phyloP scores from a whole-genome alignment of 2,888 invertebrate genomes.

The Acanthosepion lycidas region DNA sequence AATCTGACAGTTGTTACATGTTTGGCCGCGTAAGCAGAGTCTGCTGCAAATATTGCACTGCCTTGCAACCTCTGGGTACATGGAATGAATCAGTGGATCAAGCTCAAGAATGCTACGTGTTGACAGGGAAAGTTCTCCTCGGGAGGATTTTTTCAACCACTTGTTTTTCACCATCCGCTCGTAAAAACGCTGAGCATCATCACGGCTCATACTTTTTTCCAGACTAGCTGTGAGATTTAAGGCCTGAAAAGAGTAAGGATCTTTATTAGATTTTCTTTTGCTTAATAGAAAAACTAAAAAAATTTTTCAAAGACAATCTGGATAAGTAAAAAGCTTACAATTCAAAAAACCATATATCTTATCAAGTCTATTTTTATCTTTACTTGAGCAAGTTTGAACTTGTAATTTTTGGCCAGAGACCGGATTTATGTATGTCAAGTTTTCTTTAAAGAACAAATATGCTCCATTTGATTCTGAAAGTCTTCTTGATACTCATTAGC shows the following conservation, averaged over 20 bases:
- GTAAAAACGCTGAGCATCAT: constrained; percentile 39
- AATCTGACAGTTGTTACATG: background rate
- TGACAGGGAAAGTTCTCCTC: background rate
- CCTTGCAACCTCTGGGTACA: constrained; percentile 25
- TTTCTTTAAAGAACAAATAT: no score
- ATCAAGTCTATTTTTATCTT: no score
- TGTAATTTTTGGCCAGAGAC: no score
- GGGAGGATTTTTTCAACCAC: background rate
- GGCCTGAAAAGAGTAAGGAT: background rate
- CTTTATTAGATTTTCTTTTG: background rate
- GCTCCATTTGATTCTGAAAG: no score
- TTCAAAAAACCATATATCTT: no score
- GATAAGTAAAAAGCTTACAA: no score
- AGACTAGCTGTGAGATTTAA: background rate
- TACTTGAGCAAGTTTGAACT: no score
- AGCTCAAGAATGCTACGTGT: constrained; percentile 36
- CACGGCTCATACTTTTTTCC: constrained; percentile 8
- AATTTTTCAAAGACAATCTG: no score
- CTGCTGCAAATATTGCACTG: constrained; percentile 39
- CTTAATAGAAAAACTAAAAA: no score
- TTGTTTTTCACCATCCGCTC: constrained; percentile 44
- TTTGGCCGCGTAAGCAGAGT: background rate
- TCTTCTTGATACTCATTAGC: no score
- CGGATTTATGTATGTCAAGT: no score
- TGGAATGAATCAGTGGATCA: background rate